These are phyloP conservation scores for Lepidiolamprologus cunningtoni DNA, from an alignment of 2,113 vertebrate genomes.

Conservation along the genomic window DNA sequence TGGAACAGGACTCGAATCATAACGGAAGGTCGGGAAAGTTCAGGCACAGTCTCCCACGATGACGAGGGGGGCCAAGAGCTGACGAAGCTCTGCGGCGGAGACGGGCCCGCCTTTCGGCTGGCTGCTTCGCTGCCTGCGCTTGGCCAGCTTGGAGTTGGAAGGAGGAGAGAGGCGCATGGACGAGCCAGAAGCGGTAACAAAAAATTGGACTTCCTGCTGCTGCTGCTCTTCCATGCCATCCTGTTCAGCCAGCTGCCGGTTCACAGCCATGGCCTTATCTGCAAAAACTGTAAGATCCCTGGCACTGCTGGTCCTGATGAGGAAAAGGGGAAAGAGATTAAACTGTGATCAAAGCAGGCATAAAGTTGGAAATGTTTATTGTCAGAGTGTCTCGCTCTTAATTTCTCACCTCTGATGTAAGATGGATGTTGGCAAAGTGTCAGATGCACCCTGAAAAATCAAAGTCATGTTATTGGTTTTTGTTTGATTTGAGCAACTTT, in stretches of 20 bases:
- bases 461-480: background rate
- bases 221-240: slow-evolving; percentile 83
- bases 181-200: slow-evolving; percentile 82
- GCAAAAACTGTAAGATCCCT: slow-evolving; percentile 95
- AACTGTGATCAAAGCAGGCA: background rate
- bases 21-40: slow-evolving; percentile 31
- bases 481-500: background rate
- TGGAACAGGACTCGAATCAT: slow-evolving; percentile 11
- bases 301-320: slow-evolving; percentile 86
- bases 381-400: background rate
- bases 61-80: slow-evolving; percentile 81
- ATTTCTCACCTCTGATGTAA: slow-evolving; percentile 86
- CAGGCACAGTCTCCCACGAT: slow-evolving; percentile 86
- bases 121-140: slow-evolving; percentile 83
- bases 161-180: slow-evolving; percentile 89
- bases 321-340: background rate
- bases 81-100: slow-evolving; percentile 72
- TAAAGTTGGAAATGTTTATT: background rate
- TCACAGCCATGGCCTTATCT: slow-evolving; percentile 91
- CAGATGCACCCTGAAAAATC: slow-evolving; percentile 75
- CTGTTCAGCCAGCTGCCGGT: slow-evolving; percentile 86
- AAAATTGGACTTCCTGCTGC: slow-evolving; percentile 74
- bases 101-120: slow-evolving; percentile 74
- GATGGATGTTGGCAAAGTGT: slow-evolving; percentile 83
- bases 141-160: slow-evolving; percentile 87